Conservation (phyloP, 2,888 invertebrate genomes). For the Ormyrus labotus region DNA sequence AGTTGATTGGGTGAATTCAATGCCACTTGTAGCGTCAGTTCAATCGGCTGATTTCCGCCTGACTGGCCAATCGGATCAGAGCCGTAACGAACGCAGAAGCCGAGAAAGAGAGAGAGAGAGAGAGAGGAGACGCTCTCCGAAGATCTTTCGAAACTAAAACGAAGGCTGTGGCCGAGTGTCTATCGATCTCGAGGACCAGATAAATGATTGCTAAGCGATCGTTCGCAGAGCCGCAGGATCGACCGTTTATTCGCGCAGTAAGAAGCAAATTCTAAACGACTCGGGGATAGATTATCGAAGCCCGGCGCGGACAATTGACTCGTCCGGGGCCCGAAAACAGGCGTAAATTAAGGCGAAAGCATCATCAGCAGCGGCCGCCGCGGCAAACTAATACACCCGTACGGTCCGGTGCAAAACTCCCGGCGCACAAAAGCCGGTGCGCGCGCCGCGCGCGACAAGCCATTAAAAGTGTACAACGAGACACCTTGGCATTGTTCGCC, state of each 20-base stretch:
- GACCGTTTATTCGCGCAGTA: no score
- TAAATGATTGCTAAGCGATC: no score
- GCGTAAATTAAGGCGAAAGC: no score
- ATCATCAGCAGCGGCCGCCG: not conserved
- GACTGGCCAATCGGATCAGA: slow-evolving; percentile 9
- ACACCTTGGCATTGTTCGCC: no score
- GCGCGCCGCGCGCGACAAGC: not conserved
- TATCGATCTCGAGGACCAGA: no score
- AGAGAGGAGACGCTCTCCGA: not conserved
- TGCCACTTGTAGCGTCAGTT: slow-evolving; percentile 29
- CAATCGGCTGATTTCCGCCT: slow-evolving; percentile 29
- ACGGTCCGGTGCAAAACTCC: not conserved
- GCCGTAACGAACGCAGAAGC: not conserved
- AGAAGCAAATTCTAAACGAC: no score
- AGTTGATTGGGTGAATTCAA: slow-evolving; percentile 39
- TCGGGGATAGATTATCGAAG: no score
- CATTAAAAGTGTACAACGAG: no score
- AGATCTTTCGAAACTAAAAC: slow-evolving; percentile 10
- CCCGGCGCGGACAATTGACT: no score
- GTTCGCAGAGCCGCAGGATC: no score
- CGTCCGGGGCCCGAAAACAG: no score
- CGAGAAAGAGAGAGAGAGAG: not conserved
- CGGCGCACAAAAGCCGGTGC: not conserved
- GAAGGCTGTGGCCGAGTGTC: no score
- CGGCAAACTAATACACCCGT: not conserved